Base-by-base conservation (phyloP, 2,113 vertebrate species). In the Pholis gunnellus region DNA sequence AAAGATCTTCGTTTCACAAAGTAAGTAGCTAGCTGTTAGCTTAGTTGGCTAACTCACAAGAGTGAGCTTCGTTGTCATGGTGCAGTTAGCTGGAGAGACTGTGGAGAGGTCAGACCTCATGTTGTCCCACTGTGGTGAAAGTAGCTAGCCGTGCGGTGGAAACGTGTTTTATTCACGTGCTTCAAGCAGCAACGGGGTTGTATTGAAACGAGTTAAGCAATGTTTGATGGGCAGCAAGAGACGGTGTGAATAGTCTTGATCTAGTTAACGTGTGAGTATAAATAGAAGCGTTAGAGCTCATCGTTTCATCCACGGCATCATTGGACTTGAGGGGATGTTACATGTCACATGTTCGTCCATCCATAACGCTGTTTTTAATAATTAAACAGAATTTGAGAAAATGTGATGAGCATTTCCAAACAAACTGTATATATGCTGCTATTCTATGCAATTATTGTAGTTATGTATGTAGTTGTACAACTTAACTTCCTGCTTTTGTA, bases 1-100 rank as follows among this genome's bases (percentile, higher is more conserved):
- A 20, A 50, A 15, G 25, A 69, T 56, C 17, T n/a, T 31, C 42
- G 22, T n/a, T 36, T 69, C 14, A 50, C 3, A 61, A 87, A 72
- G 89, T 83, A 56, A 88, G 83, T 81, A 9, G 22, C 52, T 56
- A 56, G 17, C 38, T 9, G 38, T 48, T 48, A 18, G 46, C 17
- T 48, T 48, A 5, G 5, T 18, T 17, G 42, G 2, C 42, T 46
- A 15, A 15, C 15, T 34, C 34, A 34, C 34, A 34, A 54, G 22
- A n/a, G 50, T 22, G 50, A 2, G 50, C 50, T 9, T 8, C 20
- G 50, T 18, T 18, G 48, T 50, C 48, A 50, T 50, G 48, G 48
- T 7, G 48, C 48, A 2, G 50, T 22, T 54, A 25, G 9, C 52
- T 25, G 3, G 52, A 8, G 9, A 10, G 44, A 46, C 44, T 48